A percentile compares a stretch with the other conserved stretches of the same genome.
Evolutionary conservation across 2,888 invertebrate genomes (phyloP).

Genomic region (Merodon equestris): DNA sequence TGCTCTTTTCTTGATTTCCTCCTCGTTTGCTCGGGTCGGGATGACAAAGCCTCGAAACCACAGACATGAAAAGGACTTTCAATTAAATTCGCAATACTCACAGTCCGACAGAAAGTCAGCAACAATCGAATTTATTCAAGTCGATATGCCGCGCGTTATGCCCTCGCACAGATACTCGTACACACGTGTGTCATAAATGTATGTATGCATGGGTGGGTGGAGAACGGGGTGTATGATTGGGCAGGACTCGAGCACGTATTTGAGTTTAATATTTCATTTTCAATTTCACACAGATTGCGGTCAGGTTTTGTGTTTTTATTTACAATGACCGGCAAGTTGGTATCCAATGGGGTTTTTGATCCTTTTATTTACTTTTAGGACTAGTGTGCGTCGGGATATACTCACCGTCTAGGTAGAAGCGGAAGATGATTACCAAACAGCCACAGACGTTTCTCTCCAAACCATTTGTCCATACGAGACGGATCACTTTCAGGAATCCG

Average conservation of each 20-base stretch:
- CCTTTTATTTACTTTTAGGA: too few species aligned
- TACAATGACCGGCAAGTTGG: background rate
- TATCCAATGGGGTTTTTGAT: background rate
- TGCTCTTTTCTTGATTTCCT: background rate
- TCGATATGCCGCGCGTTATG: too few species aligned
- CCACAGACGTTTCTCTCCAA: conserved; percentile 94
- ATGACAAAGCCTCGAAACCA: conserved; percentile 19
- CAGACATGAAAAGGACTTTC: conserved; percentile 48
- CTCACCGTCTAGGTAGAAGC: conserved; percentile 89
- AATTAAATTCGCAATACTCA: conserved; percentile 46
- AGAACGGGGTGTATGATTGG: too few species aligned
- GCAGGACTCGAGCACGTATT: background rate
- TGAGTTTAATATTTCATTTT: conserved; percentile 45
- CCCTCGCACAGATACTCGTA: background rate
- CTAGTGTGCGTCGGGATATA: conserved; percentile 39
- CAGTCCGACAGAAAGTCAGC: conserved; percentile 43
- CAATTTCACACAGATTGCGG: conserved; percentile 42
- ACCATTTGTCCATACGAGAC: conserved; percentile 92
- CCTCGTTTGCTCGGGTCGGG: too few species aligned
- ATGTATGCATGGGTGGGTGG: too few species aligned
- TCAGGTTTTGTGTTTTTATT: conserved; percentile 13
- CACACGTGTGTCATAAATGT: too few species aligned
- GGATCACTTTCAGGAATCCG: conserved; percentile 10
- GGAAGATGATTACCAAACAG: conserved; percentile 94
- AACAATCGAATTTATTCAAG: background rate